Base-by-base conservation (phyloP, 92 coral and sea anemone species). In the Bergia sp. region DNA sequence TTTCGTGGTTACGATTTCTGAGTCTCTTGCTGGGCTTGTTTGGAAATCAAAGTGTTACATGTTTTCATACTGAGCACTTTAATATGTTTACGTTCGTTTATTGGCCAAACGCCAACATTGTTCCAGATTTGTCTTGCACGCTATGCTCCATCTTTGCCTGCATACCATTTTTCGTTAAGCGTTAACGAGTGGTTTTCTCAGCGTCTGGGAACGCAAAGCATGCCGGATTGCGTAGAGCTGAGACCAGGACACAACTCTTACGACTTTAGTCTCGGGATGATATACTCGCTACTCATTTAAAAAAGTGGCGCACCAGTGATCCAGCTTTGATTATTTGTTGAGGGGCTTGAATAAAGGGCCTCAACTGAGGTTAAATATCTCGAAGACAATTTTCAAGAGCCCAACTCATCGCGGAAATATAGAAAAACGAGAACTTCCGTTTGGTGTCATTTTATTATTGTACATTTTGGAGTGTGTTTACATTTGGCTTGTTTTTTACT, bases 381-480 rank as follows among this genome's bases (percentile, higher is more conserved):
- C 49, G 40, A 84, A 84, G 79, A 84, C 87, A 67, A 16, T 65
- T 83, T 69, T 74, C 55, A 84, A 50, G 61, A 6, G 58, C 5
- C 43, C 40, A 38, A 29, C 50, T 74, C 75, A 84, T 84, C 58
- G 12, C 23, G 37, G 50, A 73, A 82, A 53, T 53, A 11, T 1
- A 53, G 58, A 65, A 36, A 84, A n/a, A 16, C 36, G 61, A 84
- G 87, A 71, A 47, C 79, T 84, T 84, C 87, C 87, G 87, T 84
- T 84, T 55, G 78, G 61, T 15, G 77, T 71, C 79, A 37, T 11
- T 12, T 15, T 57, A 80, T 23, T 36, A 50, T 84, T 84, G 77
- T 84, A 71, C 9, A 37, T 36, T 84, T 84, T 67, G 67, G 37
- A 71, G 78, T 67, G 65, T 84, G 77, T 84, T 84, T 84, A 84